Evolutionary conservation across 2,888 invertebrate species (phyloP).

Genomic region (Drosophila neutralis): DNA sequence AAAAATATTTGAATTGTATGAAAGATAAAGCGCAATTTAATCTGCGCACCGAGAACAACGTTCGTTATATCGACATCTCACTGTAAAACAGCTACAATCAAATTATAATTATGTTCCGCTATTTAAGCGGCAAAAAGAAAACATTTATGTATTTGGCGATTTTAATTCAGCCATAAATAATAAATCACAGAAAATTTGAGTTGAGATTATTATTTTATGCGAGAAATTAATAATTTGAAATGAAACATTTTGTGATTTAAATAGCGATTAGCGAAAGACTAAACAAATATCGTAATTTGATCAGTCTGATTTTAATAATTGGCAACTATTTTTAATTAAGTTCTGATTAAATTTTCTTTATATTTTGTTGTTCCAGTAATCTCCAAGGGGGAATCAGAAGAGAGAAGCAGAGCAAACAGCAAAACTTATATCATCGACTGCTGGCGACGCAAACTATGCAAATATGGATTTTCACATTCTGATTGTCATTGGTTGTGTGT

Average conservation of each 20-base stretch:
- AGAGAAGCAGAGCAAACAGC: slow-evolving; percentile 29
- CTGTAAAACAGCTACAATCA: neutral
- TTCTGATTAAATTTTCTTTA: neutral
- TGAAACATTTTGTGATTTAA: neutral
- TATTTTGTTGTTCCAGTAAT: slow-evolving; percentile 29
- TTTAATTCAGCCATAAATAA: neutral
- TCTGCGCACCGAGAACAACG: neutral
- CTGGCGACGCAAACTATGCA: slow-evolving; percentile 78
- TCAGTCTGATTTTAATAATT: neutral
- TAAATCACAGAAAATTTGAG: neutral
- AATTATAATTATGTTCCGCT: neutral
- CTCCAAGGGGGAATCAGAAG: slow-evolving; percentile 23
- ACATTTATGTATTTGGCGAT: neutral
- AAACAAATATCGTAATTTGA: neutral
- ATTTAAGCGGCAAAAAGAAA: neutral
- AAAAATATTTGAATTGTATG: neutral
- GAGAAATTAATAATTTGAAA: neutral
- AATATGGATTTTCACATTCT: slow-evolving; percentile 85
- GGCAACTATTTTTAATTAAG: neutral
- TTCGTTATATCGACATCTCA: neutral
- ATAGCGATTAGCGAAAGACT: neutral
- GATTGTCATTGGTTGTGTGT: slow-evolving; percentile 84
- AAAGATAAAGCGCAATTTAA: neutral
- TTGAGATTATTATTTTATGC: neutral
- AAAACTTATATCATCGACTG: slow-evolving; percentile 11